phyloP scores from a whole-genome alignment of 2,113 vertebrate genomes.

The human region GRCh38 chr3:2094001-2094500 shows the following conservation, averaged over 20 bases:
- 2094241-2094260: background rate
- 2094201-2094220: background rate
- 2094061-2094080: background rate
- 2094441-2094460: background rate
- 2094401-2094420: background rate
- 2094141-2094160: background rate
- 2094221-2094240: background rate
- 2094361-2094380: background rate
- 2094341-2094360: background rate
- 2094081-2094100: background rate
- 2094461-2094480: fast-evolving
- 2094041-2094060: background rate
- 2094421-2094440: background rate
- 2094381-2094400: background rate
- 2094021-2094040: background rate
- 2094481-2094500: background rate
- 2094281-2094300: background rate
- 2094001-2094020: background rate
- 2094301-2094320: background rate
- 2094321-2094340: background rate
- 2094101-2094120: background rate
- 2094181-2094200: background rate
- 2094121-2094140: background rate
- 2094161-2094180: background rate
- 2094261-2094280: background rate